Evolutionary conservation across 2,888 invertebrate species (phyloP).

Genomic region (Drosophila nr. fundita): DNA sequence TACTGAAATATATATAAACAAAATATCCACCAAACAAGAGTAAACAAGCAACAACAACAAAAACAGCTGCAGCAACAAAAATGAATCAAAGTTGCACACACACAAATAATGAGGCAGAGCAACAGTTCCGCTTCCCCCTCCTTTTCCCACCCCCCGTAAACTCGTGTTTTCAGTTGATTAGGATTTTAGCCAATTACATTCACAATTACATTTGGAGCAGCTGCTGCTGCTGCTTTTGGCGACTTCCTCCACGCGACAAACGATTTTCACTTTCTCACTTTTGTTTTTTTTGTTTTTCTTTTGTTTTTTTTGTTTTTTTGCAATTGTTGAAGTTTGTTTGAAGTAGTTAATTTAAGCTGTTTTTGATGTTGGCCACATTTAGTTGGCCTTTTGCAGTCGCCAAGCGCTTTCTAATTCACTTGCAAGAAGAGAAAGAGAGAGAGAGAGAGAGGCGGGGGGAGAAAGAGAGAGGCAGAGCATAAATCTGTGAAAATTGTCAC

Average conservation of each 20-base stretch:
- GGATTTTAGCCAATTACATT: conserved; percentile 70
- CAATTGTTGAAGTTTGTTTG: conserved; percentile 44
- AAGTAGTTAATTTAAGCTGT: conserved; percentile 36
- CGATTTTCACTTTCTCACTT: conserved; percentile 70
- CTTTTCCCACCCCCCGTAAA: background rate
- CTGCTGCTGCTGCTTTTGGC: conserved; percentile 49
- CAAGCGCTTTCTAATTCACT: conserved; percentile 61
- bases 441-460: background rate
- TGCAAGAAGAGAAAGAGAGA: conserved; percentile 4
- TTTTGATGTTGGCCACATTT: conserved; percentile 39
- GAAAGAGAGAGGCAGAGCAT: conserved; percentile 18
- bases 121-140: background rate
- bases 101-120: conserved; percentile 6
- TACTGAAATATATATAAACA: background rate
- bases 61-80: background rate
- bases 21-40: background rate
- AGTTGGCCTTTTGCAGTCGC: conserved; percentile 47
- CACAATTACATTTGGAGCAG: conserved; percentile 67
- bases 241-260: conserved; percentile 22
- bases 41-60: background rate
- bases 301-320: conserved; percentile 41
- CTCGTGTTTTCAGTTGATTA: conserved; percentile 54
- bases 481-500: conserved; percentile 63
- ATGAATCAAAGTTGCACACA: conserved; percentile 3
- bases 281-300: conserved; percentile 20